phyloP scores from a whole-genome alignment of 2,888 invertebrate species.

The Eupsilia transversa region DNA sequence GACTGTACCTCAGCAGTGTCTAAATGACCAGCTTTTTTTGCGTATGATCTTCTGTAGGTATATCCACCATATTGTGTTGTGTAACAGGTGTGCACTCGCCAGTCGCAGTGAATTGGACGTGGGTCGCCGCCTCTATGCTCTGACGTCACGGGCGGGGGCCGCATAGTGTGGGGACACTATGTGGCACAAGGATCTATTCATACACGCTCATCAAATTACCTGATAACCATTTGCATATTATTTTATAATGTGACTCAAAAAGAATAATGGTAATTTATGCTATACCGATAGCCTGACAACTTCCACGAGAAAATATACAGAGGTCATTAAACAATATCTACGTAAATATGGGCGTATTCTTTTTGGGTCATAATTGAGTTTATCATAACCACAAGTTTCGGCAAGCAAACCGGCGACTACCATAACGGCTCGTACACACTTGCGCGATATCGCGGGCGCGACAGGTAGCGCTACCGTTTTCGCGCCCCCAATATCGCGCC shows the following conservation, averaged over 20 bases:
- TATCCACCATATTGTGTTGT: background rate
- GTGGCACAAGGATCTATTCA: slow-evolving; percentile 57
- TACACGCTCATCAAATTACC: slow-evolving; percentile 2
- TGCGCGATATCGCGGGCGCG: no score
- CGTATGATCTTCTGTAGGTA: background rate
- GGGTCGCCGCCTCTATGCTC: slow-evolving; percentile 28
- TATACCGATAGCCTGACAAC: slow-evolving; percentile 9
- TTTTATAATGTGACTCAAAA: slow-evolving; percentile 9
- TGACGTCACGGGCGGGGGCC: slow-evolving; percentile 64
- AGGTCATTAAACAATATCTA: slow-evolving; percentile 6
- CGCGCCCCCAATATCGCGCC: no score
- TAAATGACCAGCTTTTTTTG: background rate
- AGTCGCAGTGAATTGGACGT: slow-evolving; percentile 7
- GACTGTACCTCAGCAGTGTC: background rate
- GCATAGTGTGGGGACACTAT: slow-evolving; percentile 29
- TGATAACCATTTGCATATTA: background rate
- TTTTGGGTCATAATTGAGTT: slow-evolving; percentile 14
- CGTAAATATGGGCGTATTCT: background rate
- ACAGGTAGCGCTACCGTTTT: no score
- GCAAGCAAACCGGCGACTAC: background rate
- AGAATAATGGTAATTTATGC: slow-evolving; percentile 6
- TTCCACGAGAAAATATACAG: background rate
- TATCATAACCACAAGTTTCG: background rate
- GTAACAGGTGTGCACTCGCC: background rate
- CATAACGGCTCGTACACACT: no score